Base-by-base conservation (phyloP, 2,888 invertebrate genomes). In the Stenchaetothrips biformis region DNA sequence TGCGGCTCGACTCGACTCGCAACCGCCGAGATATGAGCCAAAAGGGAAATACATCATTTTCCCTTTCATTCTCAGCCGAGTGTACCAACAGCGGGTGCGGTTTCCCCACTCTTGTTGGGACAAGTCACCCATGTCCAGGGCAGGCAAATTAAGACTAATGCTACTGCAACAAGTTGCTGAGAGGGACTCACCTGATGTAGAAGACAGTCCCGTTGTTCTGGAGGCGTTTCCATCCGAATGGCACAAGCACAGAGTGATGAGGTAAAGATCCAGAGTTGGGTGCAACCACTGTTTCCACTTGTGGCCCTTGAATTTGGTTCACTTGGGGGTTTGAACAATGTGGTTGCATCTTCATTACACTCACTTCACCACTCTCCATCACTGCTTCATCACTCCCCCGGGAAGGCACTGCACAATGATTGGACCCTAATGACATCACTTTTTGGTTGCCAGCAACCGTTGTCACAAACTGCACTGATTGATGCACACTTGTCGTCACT, bases 181-280 rank as follows among this genome's bases (percentile, higher is more conserved):
- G 18, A 18, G n/a, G 9, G 9, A 21, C 88, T 88, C 86, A 94
- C 94, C 94, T 94, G 87, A 93, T 91, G 88, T 94, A 94, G 85
- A 93, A 90, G 87, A 94, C 89, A 87, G 90, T 90, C 84, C 92
- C 92, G 87, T 92, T 92, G 86, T 90, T 91, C 84, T 91, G 88
- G 84, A 92, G 88, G 86, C 95, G 89, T 87, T 92, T 93, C 94
- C 94, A 95, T 83, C 94, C 94, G 84, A 90, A 91, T 83, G 94
- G 94, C 85, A 93, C 91, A 84, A 90, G 85, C 82, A 90, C 87
- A 82, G 86, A 84, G 25, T 11, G 59, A 11, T 21, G 67, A 67
- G 67, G 67, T 21, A 18, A 21, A 21, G 67, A 7, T 25, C 25
- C 21, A 2, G 67, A 25, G 21, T 11, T 53, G 53, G 53, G 11